Evolutionary conservation across 2,888 invertebrate genomes (phyloP).

Genomic region (Agelastica alni): DNA sequence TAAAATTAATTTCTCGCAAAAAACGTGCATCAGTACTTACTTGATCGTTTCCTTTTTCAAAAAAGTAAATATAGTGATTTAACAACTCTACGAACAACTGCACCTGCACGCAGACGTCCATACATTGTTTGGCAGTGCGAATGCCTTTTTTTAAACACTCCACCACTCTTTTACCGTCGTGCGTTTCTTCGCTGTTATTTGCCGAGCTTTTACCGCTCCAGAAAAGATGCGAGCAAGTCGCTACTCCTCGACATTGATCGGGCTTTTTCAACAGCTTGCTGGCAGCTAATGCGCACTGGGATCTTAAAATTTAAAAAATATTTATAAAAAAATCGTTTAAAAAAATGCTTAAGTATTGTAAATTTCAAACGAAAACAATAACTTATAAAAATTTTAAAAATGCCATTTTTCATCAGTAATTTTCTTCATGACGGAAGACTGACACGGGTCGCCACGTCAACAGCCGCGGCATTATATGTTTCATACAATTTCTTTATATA

Average conservation of each 20-base stretch:
- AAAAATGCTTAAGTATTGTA: too few species aligned
- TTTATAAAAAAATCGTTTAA: too few species aligned
- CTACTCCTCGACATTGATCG: slow-evolving; percentile 95
- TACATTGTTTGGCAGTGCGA: slow-evolving; percentile 94
- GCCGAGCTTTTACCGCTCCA: slow-evolving; percentile 82
- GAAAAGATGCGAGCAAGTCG: slow-evolving; percentile 92
- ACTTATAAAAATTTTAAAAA: background rate
- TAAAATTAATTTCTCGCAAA: too few species aligned
- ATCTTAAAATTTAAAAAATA: too few species aligned
- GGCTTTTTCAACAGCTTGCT: slow-evolving; percentile 93
- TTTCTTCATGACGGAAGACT: too few species aligned
- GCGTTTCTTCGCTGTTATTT: slow-evolving; percentile 65
- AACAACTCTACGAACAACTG: slow-evolving; percentile 94
- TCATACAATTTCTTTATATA: too few species aligned
- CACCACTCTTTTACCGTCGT: slow-evolving; percentile 87
- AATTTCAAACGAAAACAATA: too few species aligned
- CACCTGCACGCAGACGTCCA: slow-evolving; percentile 92
- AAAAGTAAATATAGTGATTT: slow-evolving; percentile 91
- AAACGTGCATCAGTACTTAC: too few species aligned
- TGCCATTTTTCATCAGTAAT: too few species aligned
- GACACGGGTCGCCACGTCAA: too few species aligned
- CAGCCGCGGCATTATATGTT: too few species aligned
- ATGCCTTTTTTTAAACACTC: slow-evolving; percentile 98
- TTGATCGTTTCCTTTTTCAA: slow-evolving; percentile 74
- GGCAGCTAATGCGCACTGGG: slow-evolving; percentile 94